phyloP scores from a whole-genome alignment of 1,140 invertebrate species.

The Luehdorfia chinensis region DNA sequence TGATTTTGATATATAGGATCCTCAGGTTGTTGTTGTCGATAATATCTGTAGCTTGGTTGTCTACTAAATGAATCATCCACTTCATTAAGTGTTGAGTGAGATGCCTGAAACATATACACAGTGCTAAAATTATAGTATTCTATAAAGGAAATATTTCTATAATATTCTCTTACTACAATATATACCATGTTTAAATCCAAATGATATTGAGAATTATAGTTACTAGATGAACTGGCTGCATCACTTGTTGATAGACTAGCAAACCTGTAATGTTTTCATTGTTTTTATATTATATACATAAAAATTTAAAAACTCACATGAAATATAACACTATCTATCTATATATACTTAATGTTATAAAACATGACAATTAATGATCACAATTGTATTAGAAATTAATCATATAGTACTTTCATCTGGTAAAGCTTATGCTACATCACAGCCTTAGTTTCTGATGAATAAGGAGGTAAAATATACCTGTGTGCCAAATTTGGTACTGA shows the following conservation, averaged over 20 bases:
- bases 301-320: no score
- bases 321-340: no score
- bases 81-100: slow-evolving; percentile 67
- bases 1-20: slow-evolving; percentile 76
- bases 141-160: no score
- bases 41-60: slow-evolving; percentile 67
- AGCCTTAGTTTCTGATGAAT: no score
- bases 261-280: slow-evolving; percentile 79
- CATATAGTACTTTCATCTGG: no score
- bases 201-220: slow-evolving; percentile 63
- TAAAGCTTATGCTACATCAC: no score
- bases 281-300: no score
- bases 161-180: no score
- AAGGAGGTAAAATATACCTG: slow-evolving; percentile 79
- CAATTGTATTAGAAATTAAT: no score
- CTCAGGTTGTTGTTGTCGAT: slow-evolving; percentile 58
- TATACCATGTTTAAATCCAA: slow-evolving; percentile 61
- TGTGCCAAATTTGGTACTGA: slow-evolving; percentile 86
- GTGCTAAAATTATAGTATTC: no score
- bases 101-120: slow-evolving; percentile 47
- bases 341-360: no score
- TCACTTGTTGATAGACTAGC: slow-evolving; percentile 81
- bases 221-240: slow-evolving; percentile 55
- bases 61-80: slow-evolving; percentile 70
- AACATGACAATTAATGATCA: no score